A percentile compares a stretch with the other conserved stretches of the same genome.
These are phyloP conservation scores for Euura lappo DNA, from an alignment of 1,140 invertebrate species.

Conservation along the genomic window DNA sequence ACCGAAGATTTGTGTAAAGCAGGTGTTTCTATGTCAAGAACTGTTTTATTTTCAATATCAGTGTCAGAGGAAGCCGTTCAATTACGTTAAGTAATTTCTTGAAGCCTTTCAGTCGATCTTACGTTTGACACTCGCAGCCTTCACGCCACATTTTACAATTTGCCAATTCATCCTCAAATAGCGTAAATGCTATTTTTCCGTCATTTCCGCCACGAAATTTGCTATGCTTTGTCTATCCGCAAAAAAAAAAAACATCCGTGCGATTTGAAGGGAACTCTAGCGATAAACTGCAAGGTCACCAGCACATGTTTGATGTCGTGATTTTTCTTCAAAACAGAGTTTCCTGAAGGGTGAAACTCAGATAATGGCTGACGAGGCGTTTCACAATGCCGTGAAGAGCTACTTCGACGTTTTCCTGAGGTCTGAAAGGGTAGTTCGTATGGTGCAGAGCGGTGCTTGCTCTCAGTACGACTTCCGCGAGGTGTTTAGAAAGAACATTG, in stretches of 20 bases:
- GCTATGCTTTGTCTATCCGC: not conserved
- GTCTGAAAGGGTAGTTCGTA: constrained; percentile 92
- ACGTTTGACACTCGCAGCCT: constrained; percentile 28
- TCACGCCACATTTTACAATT: constrained; percentile 11
- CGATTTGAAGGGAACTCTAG: constrained; percentile 10
- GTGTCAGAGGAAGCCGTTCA: constrained; percentile 33
- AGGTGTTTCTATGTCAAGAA: not conserved
- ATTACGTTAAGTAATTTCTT: constrained; percentile 25
- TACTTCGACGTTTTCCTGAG: constrained; percentile 98
- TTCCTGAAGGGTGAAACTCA: constrained; percentile 95
- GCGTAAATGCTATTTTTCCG: no score
- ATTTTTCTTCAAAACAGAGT: constrained; percentile 64
- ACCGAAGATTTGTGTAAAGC: no score
- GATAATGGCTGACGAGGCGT: constrained; percentile 98
- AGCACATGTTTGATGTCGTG: constrained; percentile 21
- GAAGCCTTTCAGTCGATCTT: constrained; percentile 36
- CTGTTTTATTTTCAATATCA: constrained; percentile 21
- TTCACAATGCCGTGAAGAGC: constrained; percentile 97
- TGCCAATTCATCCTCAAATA: no score
- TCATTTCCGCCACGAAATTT: no score
- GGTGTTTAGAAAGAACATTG: constrained; percentile 97
- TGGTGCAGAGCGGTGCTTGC: constrained; percentile 97
- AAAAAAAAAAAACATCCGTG: not conserved
- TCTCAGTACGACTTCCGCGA: constrained; percentile 98
- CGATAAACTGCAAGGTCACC: not conserved